A percentile compares a stretch with the other conserved stretches of the same genome.
Conservation (phyloP, 2,797 vertebrate species). For the Odontamblyopus rebecca region DNA sequence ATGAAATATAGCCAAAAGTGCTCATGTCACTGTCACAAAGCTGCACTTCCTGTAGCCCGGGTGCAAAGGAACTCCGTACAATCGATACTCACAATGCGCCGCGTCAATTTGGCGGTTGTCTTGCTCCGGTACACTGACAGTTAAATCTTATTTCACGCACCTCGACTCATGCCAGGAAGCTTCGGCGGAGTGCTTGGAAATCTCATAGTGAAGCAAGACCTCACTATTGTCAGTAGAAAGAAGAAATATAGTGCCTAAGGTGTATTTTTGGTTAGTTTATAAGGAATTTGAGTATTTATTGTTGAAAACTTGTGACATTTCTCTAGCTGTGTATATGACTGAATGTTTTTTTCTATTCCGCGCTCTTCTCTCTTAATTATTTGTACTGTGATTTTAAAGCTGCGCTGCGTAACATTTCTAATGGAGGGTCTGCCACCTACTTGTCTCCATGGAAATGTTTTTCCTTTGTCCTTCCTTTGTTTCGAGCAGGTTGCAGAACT, state of each 20-base stretch:
- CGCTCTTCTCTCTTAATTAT: too few species aligned
- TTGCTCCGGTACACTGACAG: conserved; percentile 34
- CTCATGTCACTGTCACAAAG: conserved; percentile 37
- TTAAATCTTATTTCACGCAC: conserved; percentile 49
- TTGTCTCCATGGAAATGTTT: too few species aligned
- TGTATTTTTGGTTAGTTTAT: background rate
- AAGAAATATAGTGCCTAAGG: conserved; percentile 10
- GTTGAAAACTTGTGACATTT: background rate
- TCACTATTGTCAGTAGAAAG: background rate
- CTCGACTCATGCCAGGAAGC: conserved; percentile 14
- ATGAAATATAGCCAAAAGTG: conserved; percentile 41
- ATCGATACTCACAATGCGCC: conserved; percentile 26
- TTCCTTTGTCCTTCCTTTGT: too few species aligned
- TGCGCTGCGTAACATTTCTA: too few species aligned
- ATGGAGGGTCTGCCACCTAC: too few species aligned
- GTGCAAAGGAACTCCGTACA: conserved; percentile 23
- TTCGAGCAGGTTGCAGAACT: too few species aligned
- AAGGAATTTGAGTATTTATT: background rate
- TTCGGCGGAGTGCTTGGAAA: conserved; percentile 23
- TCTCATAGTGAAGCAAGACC: conserved; percentile 13
- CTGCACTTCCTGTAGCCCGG: conserved; percentile 22
- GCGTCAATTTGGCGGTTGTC: conserved; percentile 31
- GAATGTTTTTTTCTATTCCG: too few species aligned
- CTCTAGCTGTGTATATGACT: too few species aligned
- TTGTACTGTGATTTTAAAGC: too few species aligned